Evolutionary conservation across 2,888 invertebrate genomes (phyloP).

Genomic region (Empis stercorea): DNA sequence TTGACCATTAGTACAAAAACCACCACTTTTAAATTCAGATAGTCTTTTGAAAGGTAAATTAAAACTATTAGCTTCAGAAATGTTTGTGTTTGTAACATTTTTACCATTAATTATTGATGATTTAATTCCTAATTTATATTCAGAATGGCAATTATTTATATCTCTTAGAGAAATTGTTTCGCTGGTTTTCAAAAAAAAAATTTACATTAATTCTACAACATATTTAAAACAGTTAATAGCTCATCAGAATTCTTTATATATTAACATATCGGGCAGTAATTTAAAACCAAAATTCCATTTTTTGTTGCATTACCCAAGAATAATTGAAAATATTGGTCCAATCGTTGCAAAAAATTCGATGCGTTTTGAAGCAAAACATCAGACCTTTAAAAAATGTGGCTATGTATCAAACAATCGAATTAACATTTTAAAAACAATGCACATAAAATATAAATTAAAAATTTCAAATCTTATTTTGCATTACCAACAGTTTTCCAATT

Average conservation of each 20-base stretch:
- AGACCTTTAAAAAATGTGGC: not conserved
- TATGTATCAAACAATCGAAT: not conserved
- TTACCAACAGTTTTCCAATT: not conserved
- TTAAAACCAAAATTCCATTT: slow-evolving; percentile 2
- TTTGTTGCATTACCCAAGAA: slow-evolving; percentile 1
- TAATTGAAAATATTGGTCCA: slow-evolving; percentile 1
- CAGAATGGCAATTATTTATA: not conserved
- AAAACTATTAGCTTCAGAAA: not conserved
- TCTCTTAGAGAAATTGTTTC: not conserved
- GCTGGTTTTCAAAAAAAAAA: not conserved
- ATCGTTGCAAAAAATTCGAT: not conserved
- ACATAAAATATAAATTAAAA: not conserved
- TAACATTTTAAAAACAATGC: not conserved
- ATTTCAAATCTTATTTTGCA: not conserved
- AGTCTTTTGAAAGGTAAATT: not conserved
- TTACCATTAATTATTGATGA: not conserved
- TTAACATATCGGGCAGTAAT: not conserved
- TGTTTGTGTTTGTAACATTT: not conserved
- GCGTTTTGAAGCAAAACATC: slow-evolving; percentile 3
- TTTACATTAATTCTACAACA: not conserved
- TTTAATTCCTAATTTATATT: not conserved
- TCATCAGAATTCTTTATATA: not conserved
- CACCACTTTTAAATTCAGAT: not conserved
- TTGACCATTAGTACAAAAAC: not conserved
- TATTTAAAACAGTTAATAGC: not conserved